Percentiles rank a stretch among this genome's conserved stretches.
Evolutionary conservation across 2,888 invertebrate species (phyloP).

Genomic region (Leptopterna dolabrata): DNA sequence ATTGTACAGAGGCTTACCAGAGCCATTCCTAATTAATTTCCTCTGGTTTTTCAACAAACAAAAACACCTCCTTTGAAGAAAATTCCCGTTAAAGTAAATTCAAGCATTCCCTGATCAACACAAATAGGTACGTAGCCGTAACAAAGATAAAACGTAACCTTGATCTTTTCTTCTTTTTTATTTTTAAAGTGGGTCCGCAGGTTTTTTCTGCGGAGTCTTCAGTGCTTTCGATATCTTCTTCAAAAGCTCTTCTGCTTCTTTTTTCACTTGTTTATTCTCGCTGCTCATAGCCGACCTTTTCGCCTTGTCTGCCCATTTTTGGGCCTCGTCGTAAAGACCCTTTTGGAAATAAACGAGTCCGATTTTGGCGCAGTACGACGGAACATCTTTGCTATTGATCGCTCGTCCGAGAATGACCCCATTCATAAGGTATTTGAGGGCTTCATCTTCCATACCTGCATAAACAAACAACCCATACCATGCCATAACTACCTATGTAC

Average conservation of each 20-base stretch:
- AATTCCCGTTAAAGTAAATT: no score
- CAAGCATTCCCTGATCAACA: no score
- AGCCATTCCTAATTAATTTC: no score
- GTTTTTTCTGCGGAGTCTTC: neutral
- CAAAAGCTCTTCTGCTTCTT: conserved; percentile 50
- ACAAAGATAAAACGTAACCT: no score
- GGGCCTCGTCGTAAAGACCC: conserved; percentile 66
- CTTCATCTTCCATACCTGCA: conserved; percentile 64
- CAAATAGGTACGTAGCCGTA: no score
- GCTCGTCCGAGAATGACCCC: conserved; percentile 68
- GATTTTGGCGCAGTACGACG: conserved; percentile 67
- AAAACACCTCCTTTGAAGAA: no score
- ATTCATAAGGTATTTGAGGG: conserved; percentile 67
- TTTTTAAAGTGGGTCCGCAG: neutral
- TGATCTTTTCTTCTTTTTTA: neutral
- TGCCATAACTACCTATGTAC: no score
- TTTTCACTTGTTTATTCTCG: conserved; percentile 40
- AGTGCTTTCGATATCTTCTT: conserved; percentile 28
- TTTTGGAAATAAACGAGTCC: conserved; percentile 67
- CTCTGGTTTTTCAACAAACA: no score
- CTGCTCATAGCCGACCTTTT: conserved; percentile 30
- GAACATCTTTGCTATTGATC: conserved; percentile 68
- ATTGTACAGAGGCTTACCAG: no score
- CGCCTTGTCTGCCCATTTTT: conserved; percentile 66
- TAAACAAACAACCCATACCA: neutral